Percentiles rank a stretch among this genome's conserved stretches.
Evolutionary conservation across 2,888 invertebrate species (phyloP).

Genomic region (Spodoptera picta): DNA sequence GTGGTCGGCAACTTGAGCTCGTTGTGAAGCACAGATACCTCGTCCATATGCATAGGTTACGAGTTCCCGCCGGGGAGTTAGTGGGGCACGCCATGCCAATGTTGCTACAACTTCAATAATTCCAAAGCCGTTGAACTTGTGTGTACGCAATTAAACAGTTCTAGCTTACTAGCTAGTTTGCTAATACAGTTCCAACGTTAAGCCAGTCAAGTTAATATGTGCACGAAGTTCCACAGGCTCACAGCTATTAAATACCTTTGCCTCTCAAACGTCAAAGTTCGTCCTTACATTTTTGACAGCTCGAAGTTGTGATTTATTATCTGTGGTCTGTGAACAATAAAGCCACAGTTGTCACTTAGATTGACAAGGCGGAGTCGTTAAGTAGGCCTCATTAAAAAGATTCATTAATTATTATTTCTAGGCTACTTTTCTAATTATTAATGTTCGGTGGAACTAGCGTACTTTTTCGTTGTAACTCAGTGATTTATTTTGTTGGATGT

Average conservation of each 20-base stretch:
- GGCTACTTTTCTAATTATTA: slow-evolving; percentile 34
- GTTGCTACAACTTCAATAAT: slow-evolving; percentile 35
- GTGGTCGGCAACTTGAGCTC: slow-evolving; percentile 12
- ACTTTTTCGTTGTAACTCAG: no score
- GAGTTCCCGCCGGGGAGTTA: slow-evolving; percentile 30
- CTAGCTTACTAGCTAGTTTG: slow-evolving; percentile 23
- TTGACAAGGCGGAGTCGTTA: slow-evolving; percentile 50
- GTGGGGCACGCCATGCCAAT: slow-evolving; percentile 8
- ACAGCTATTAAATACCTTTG: slow-evolving; percentile 16
- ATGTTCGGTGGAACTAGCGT: no score
- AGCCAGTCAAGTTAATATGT: slow-evolving; percentile 14
- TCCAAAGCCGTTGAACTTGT: slow-evolving; percentile 31
- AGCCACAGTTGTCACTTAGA: slow-evolving; percentile 41
- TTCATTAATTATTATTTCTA: slow-evolving; percentile 49
- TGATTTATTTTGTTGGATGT: no score
- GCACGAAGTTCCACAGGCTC: slow-evolving; percentile 3
- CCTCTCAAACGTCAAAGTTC: slow-evolving; percentile 35
- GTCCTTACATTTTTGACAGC: slow-evolving; percentile 38
- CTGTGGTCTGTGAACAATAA: slow-evolving; percentile 51
- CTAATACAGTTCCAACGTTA: slow-evolving; percentile 23
- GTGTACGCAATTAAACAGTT: slow-evolving; percentile 38
- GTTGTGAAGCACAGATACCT: slow-evolving; percentile 11
- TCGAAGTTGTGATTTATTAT: slow-evolving; percentile 51
- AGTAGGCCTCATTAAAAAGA: slow-evolving; percentile 51
- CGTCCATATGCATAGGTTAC: slow-evolving; percentile 9